These are phyloP conservation scores for Lagopus leucura DNA, from an alignment of 2,113 vertebrate species.

Conservation along the genomic window DNA sequence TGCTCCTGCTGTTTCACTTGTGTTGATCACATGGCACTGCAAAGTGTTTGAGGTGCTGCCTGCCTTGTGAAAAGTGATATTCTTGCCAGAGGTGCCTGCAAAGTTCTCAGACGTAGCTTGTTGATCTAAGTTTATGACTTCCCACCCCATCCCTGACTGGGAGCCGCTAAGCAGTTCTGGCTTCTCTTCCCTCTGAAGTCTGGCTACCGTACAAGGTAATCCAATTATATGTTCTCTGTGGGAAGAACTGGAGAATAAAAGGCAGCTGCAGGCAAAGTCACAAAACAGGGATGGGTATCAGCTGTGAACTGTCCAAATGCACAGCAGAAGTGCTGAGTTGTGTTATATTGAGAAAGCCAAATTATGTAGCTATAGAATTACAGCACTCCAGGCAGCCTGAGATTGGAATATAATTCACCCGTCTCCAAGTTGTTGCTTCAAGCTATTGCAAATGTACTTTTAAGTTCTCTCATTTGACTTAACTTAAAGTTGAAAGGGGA, in stretches of 20 bases:
- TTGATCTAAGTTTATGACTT: neutral
- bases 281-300: neutral
- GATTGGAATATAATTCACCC: neutral
- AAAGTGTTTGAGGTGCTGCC: neutral
- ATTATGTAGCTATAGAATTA: neutral
- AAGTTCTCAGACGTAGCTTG: neutral
- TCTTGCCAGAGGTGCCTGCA: neutral
- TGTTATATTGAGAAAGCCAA: neutral
- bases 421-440: neutral
- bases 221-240: neutral
- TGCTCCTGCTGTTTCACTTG: neutral
- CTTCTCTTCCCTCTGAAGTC: neutral
- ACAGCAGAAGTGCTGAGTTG: neutral
- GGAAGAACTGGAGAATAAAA: neutral
- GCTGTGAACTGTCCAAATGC: neutral
- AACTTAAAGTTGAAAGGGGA: neutral
- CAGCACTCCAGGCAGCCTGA: neutral
- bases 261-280: neutral
- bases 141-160: too few species aligned
- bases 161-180: neutral
- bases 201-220: neutral
- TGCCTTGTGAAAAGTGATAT: neutral
- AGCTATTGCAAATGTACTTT: neutral
- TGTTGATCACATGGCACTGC: neutral
- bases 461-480: neutral